Percentiles rank a stretch among this genome's conserved stretches.
These are phyloP conservation scores for Phocoena phocoena DNA, from an alignment of 2,113 vertebrate species.

Conservation along the genomic window DNA sequence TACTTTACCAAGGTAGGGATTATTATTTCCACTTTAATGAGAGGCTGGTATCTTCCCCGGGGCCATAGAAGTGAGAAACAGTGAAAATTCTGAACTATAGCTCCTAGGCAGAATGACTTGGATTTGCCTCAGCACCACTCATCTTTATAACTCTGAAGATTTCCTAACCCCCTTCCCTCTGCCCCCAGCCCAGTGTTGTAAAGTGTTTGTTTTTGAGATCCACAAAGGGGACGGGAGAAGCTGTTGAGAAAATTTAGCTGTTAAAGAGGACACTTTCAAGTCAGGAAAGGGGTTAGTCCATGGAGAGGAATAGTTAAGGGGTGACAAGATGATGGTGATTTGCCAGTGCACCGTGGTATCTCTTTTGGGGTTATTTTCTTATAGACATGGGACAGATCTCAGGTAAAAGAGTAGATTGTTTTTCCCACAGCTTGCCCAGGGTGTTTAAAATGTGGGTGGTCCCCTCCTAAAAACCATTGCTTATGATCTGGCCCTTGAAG, in stretches of 20 bases:
- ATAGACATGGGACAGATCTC: neutral
- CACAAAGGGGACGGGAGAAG: neutral
- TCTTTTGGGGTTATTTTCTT: slow-evolving; percentile 17
- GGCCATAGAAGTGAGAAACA: neutral
- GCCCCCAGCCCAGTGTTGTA: neutral
- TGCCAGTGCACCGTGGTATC: neutral
- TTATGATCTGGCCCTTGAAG: slow-evolving; percentile 26
- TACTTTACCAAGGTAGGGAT: neutral
- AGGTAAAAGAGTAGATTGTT: slow-evolving; percentile 8
- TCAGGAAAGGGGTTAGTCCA: neutral
- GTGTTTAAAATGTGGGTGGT: slow-evolving; percentile 6
- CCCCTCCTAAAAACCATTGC: neutral
- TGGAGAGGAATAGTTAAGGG: neutral
- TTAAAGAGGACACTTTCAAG: neutral
- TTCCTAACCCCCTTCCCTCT: neutral
- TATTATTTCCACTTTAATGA: neutral
- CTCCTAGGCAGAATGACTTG: neutral
- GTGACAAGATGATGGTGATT: neutral
- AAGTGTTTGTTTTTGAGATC: neutral
- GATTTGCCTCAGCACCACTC: neutral
- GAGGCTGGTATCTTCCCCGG: neutral
- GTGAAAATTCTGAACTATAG: neutral
- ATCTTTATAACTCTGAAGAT: neutral
- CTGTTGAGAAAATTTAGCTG: neutral
- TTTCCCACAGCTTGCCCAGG: neutral